phyloP scores from a whole-genome alignment of 2,888 invertebrate genomes.

The Strigamia maritima region DNA sequence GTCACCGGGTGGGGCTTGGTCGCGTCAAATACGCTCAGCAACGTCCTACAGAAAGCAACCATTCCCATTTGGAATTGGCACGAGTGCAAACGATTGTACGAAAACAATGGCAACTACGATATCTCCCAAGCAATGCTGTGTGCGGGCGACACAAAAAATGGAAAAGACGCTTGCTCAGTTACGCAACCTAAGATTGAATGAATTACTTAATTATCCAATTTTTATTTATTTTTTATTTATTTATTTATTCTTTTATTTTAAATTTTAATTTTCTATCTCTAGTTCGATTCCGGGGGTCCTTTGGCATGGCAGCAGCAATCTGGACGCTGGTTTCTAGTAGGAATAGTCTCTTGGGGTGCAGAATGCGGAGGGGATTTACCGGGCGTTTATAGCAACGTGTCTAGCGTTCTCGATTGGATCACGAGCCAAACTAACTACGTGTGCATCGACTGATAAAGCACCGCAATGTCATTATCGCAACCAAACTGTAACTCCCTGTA shows the following conservation, averaged over 20 bases:
- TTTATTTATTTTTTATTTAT: background rate
- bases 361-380: constrained; percentile 1
- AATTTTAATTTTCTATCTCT: background rate
- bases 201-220: background rate
- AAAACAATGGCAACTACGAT: background rate
- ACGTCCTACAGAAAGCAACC: background rate
- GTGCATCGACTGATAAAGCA: background rate
- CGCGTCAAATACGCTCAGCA: background rate
- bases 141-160: background rate
- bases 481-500: background rate
- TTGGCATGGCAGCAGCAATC: background rate
- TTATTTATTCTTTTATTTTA: background rate
- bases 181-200: too few species aligned
- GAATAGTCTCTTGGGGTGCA: constrained; percentile 22
- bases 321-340: constrained; percentile 1
- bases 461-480: background rate
- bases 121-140: background rate
- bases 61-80: background rate
- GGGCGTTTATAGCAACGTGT: background rate
- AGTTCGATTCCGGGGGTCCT: constrained; percentile 33
- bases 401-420: background rate
- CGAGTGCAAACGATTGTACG: background rate
- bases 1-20: background rate
- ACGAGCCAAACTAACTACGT: background rate
- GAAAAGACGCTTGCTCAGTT: background rate